Percentiles rank a stretch among this genome's conserved stretches.
Conservation (phyloP, 2,113 vertebrate genomes). For the Nothocercus nigrocapillus region DNA sequence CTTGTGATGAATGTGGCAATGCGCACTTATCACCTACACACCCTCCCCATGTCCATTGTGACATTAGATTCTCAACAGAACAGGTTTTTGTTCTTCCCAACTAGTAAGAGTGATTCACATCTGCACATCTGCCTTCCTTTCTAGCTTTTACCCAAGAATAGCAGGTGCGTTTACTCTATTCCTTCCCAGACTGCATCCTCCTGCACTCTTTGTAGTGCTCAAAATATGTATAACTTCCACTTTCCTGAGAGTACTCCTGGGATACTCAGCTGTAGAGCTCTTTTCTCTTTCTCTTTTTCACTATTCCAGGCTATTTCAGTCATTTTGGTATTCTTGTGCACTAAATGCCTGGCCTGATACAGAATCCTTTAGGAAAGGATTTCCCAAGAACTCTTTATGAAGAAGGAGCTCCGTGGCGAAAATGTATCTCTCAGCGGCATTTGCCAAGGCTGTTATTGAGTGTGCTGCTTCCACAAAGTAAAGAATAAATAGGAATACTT, state of each 20-base stretch:
- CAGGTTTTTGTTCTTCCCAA: background rate
- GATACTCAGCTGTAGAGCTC: background rate
- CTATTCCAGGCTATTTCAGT: background rate
- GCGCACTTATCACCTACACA: fast-evolving
- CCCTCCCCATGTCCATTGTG: background rate
- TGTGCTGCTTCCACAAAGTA: fast-evolving
- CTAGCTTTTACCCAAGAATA: background rate
- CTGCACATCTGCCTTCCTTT: background rate
- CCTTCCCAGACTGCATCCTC: background rate
- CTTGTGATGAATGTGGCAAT: background rate
- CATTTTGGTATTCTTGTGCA: background rate
- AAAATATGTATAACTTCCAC: background rate
- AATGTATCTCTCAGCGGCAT: background rate
- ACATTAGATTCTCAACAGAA: background rate
- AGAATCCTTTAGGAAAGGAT: background rate
- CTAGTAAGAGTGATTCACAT: background rate
- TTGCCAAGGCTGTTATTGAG: background rate
- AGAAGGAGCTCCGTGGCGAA: background rate
- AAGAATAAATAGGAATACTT: background rate
- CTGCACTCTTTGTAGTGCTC: fast-evolving
- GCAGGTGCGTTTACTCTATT: background rate
- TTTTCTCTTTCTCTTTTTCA: background rate
- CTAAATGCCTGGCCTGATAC: background rate
- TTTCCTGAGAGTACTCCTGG: background rate
- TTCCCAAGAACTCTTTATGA: background rate